Evolutionary conservation across 2,888 invertebrate genomes (phyloP).

Genomic region (Camptogramma bilineatum): DNA sequence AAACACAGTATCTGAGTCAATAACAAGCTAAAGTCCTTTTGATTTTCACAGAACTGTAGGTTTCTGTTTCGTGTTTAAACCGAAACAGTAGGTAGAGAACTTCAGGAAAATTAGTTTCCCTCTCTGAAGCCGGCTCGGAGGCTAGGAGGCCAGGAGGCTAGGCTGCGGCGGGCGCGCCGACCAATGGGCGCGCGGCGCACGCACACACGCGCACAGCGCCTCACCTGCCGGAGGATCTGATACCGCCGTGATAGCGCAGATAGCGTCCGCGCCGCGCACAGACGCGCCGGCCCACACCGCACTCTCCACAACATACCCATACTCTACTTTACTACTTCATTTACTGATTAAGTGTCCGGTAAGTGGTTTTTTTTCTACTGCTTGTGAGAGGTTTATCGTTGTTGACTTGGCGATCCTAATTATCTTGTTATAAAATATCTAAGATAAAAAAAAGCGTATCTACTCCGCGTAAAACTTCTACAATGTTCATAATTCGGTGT

Average conservation of each 20-base stretch:
- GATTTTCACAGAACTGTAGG: too few species aligned
- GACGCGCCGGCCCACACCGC: slow-evolving; percentile 9
- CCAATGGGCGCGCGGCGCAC: slow-evolving; percentile 28
- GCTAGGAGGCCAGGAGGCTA: too few species aligned
- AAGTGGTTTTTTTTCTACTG: slow-evolving; percentile 16
- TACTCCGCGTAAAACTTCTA: neutral
- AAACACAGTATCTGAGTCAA: too few species aligned
- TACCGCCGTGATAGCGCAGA: slow-evolving; percentile 36
- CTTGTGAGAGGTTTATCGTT: neutral
- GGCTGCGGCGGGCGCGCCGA: slow-evolving; percentile 12
- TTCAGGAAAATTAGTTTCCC: slow-evolving; percentile 24
- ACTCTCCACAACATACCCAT: neutral
- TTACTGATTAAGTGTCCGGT: slow-evolving; percentile 17
- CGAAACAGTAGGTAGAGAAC: neutral
- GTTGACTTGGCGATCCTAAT: neutral
- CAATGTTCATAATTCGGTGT: neutral
- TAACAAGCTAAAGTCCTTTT: too few species aligned
- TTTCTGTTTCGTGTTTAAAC: too few species aligned
- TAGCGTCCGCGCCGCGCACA: slow-evolving; percentile 37
- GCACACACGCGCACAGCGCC: slow-evolving; percentile 15
- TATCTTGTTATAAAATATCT: neutral
- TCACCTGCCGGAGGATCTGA: slow-evolving; percentile 40
- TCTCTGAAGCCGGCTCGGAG: slow-evolving; percentile 25
- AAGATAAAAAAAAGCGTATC: neutral
- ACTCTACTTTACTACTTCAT: neutral